phyloP scores from a whole-genome alignment of 2,888 invertebrate species.

The Platypus cylindrus region DNA sequence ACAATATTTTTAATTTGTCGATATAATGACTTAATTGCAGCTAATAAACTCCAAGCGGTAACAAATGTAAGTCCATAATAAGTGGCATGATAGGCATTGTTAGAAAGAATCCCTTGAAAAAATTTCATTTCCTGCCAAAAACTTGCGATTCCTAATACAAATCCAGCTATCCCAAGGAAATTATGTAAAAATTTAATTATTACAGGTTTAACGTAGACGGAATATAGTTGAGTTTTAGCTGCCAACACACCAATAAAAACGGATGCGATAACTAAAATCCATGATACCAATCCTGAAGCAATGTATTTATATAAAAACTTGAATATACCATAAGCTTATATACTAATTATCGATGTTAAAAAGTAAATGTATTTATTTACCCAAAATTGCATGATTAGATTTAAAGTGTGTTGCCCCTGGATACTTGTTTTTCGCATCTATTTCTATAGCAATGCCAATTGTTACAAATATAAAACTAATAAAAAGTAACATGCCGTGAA shows the following conservation, averaged over 20 bases:
- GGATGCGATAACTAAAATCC: slow-evolving; percentile 19
- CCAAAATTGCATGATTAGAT: slow-evolving; percentile 21
- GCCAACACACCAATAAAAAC: slow-evolving; percentile 17
- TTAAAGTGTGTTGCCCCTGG: slow-evolving; percentile 18
- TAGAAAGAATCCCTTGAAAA: slow-evolving; percentile 8
- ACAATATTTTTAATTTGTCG: slow-evolving; percentile 7
- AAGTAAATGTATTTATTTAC: slow-evolving; percentile 14
- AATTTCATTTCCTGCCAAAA: slow-evolving; percentile 14
- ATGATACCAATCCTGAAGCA: slow-evolving; percentile 20
- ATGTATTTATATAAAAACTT: too few species aligned
- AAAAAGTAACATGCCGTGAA: slow-evolving; percentile 21
- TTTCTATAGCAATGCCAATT: slow-evolving; percentile 21
- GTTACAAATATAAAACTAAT: slow-evolving; percentile 18
- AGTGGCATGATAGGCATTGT: slow-evolving; percentile 8
- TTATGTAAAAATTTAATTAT: slow-evolving; percentile 20
- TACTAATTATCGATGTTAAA: too few species aligned
- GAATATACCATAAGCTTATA: too few species aligned
- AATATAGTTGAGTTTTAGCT: slow-evolving; percentile 15
- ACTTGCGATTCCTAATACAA: slow-evolving; percentile 18
- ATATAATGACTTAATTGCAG: slow-evolving; percentile 14
- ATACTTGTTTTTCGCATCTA: slow-evolving; percentile 12
- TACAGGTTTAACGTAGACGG: slow-evolving; percentile 16
- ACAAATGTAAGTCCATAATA: slow-evolving; percentile 13
- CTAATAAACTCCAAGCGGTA: slow-evolving; percentile 16
- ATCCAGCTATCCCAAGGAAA: slow-evolving; percentile 19